Conservation (phyloP, 92 coral and sea anemone species). For the Ricordea florida region DNA sequence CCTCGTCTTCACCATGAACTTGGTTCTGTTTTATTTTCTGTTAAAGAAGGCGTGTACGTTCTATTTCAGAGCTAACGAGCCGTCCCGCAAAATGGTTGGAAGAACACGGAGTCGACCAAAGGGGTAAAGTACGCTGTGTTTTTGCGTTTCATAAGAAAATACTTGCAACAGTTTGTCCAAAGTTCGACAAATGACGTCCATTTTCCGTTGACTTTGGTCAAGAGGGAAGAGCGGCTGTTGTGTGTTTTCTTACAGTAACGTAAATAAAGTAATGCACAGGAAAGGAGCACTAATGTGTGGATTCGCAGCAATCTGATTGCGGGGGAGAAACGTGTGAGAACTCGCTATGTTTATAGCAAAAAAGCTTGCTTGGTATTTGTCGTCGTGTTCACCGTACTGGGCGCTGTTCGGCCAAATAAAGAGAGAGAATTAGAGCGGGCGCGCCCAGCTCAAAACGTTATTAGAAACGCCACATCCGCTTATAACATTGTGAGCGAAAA, state of each 20-base stretch:
- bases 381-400: background rate
- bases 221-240: too few relatives aligned
- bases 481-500: conserved; percentile 1
- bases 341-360: too few relatives aligned
- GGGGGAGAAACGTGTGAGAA: too few relatives aligned
- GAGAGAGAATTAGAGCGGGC: background rate
- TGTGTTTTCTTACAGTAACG: too few relatives aligned
- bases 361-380: too few relatives aligned
- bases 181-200: too few relatives aligned
- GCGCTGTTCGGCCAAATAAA: conserved; percentile 22
- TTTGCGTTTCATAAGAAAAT: background rate
- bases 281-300: too few relatives aligned
- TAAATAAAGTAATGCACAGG: too few relatives aligned
- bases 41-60: background rate
- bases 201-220: too few relatives aligned
- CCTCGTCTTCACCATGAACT: background rate
- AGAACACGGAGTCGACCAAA: conserved; percentile 79
- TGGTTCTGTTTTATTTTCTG: background rate
- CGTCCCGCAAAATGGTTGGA: conserved; percentile 94
- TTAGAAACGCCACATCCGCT: background rate
- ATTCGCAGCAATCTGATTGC: too few relatives aligned
- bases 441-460: background rate
- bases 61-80: conserved; percentile 84
- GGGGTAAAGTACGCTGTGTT: conserved; percentile 58
- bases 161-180: background rate